Evolutionary conservation across 2,888 invertebrate genomes (phyloP).

Genomic region (Hirtodrosophila alboralis): DNA sequence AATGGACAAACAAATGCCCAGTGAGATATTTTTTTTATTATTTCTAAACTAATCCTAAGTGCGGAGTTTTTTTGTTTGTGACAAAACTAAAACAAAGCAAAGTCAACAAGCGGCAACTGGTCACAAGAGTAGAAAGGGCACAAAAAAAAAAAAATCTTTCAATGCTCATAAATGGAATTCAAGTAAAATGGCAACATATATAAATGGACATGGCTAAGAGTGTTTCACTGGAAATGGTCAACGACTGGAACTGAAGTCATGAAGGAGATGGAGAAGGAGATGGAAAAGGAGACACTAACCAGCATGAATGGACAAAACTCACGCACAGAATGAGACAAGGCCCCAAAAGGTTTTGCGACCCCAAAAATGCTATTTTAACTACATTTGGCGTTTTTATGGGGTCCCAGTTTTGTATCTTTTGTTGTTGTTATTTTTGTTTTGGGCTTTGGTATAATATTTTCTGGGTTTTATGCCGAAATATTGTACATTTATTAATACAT

Average conservation of each 20-base stretch:
- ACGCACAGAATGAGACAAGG: constrained; percentile 48
- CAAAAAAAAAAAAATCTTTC: constrained; percentile 13
- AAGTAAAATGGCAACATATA: constrained; percentile 33
- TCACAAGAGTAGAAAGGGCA: constrained; percentile 25
- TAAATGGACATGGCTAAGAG: constrained; percentile 44
- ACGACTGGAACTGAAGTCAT: constrained; percentile 1
- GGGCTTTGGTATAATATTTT: constrained; percentile 1
- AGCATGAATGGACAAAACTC: constrained; percentile 64
- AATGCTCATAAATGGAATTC: constrained; percentile 16
- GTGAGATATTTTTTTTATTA: too few relatives aligned
- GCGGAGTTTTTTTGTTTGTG: constrained; percentile 4
- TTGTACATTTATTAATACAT: constrained; percentile 75
- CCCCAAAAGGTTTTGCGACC: constrained; percentile 25
- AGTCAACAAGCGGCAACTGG: constrained; percentile 6
- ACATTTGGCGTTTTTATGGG: constrained; percentile 64
- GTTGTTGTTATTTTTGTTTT: too few relatives aligned
- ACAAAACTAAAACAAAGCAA: constrained; percentile 58
- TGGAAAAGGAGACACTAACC: constrained; percentile 2
- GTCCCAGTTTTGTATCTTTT: constrained; percentile 28
- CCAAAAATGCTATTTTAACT: constrained; percentile 69
- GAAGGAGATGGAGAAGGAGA: too few relatives aligned
- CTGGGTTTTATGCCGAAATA: constrained; percentile 48
- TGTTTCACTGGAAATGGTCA: constrained; percentile 49
- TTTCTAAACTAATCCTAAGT: constrained; percentile 2
- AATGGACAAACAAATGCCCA: too few relatives aligned